Base-by-base conservation (phyloP, 2,888 invertebrate species). In the Melieria crassipennis region DNA sequence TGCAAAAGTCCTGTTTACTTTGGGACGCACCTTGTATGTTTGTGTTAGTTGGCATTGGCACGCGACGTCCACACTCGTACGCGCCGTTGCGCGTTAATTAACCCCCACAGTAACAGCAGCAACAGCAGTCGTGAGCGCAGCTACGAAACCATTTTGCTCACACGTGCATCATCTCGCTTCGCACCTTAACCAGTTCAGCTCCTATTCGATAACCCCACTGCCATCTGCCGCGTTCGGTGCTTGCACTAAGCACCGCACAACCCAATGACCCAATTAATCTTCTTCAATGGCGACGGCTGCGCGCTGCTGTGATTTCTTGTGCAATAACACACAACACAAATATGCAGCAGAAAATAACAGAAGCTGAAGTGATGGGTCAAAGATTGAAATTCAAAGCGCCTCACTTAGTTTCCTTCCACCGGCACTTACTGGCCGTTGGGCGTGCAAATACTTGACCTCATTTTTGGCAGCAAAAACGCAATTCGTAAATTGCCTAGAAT, bases 71-170 rank as follows among this genome's bases (percentile, higher is more conserved):
- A 10, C 2, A 30, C 30, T 30, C 30, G 30, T 3, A 30, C 3
- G 52, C 75, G 81, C 82, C 79, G 82, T 80, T 82, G 82, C 80
- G 80, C 82, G 79, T 81, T 80, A 82, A 80, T 81, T 80, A 82
- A 80, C 82, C 80, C 81, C 82, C 81, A 79, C 48, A 82, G 80
- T 81, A 82, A 82, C 81, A 78, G 77, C 75, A 75, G 57, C 16
- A 47, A 16, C 48, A 48, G 48, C 47, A 47, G 48, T 46, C 47
- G 46, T 47, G 48, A 62, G 47, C 46, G 11, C 30, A 30, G 30
- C 30, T 30, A 30, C 30, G 30, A 30, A 30, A 30, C 30, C 30
- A 30, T 30, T 30, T 30, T 30, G 30, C 30, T 30, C 3, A 3
- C 30, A 30, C 30, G 30, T 30, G 30, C 30, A 30, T 2, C 30